Percentiles rank a stretch among this genome's conserved stretches.
These are phyloP conservation scores for Temnothorax curvispinosus DNA, from an alignment of 1,140 invertebrate species.

Conservation along the genomic window DNA sequence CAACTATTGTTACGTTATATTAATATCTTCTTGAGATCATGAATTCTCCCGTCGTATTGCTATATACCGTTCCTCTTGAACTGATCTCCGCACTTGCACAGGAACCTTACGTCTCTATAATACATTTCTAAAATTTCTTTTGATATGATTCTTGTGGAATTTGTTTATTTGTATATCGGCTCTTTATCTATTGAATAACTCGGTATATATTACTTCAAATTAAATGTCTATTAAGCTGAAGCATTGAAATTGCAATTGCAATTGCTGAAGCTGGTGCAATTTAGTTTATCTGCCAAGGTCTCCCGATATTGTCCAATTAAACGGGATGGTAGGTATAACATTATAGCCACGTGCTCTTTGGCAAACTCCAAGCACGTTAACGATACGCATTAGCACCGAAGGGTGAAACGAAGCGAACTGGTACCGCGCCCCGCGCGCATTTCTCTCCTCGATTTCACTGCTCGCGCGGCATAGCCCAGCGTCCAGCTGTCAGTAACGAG, in stretches of 20 bases:
- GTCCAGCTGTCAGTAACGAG: slow-evolving; percentile 64
- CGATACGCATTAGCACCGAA: slow-evolving; percentile 36
- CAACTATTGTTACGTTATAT: background rate
- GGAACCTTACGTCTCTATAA: background rate
- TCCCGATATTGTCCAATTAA: slow-evolving; percentile 31
- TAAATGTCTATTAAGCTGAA: slow-evolving; percentile 16
- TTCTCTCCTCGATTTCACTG: slow-evolving; percentile 28
- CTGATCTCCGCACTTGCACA: background rate
- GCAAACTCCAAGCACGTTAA: slow-evolving; percentile 19
- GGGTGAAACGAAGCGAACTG: slow-evolving; percentile 26
- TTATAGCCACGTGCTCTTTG: background rate
- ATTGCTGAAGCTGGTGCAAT: background rate
- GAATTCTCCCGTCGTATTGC: background rate
- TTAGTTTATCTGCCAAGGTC: background rate
- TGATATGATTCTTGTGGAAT: background rate
- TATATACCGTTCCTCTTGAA: background rate
- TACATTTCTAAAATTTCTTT: background rate
- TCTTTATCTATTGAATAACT: background rate
- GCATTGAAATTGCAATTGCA: background rate
- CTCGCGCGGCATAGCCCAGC: slow-evolving; percentile 2
- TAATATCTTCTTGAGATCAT: background rate
- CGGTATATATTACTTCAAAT: background rate
- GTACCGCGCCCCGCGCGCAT: slow-evolving; percentile 21
- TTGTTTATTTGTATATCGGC: background rate
- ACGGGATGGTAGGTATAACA: slow-evolving; percentile 9